phyloP scores from a whole-genome alignment of 2,888 invertebrate species.

The Cerastis rubricosa region DNA sequence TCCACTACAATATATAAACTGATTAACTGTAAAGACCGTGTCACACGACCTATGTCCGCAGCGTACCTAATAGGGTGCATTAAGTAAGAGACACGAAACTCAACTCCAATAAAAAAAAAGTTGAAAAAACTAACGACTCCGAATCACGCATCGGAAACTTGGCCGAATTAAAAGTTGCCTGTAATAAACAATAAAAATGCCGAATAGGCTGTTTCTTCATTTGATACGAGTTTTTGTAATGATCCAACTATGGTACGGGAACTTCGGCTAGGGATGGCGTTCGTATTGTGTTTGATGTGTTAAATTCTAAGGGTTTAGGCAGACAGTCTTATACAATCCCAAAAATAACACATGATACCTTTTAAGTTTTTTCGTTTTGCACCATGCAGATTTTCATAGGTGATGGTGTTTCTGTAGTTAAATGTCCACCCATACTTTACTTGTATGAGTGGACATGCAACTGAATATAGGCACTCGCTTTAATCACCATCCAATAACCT shows the following conservation, averaged over 20 bases:
- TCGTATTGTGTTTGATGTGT: slow-evolving; percentile 59
- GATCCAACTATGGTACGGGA: slow-evolving; percentile 73
- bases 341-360: background rate
- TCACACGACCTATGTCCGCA: slow-evolving; percentile 76
- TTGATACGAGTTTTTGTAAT: slow-evolving; percentile 82
- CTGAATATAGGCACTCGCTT: background rate
- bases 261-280: slow-evolving; percentile 65
- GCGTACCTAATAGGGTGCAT: slow-evolving; percentile 83
- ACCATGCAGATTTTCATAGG: background rate
- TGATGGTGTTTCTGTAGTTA: background rate
- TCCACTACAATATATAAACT: slow-evolving; percentile 65
- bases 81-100: slow-evolving; percentile 85
- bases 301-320: slow-evolving; percentile 50
- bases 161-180: slow-evolving; percentile 89
- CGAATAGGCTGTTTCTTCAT: slow-evolving; percentile 81
- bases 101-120: slow-evolving; percentile 83
- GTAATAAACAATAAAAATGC: slow-evolving; percentile 89
- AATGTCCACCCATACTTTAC: no score
- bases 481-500: background rate
- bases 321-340: slow-evolving; percentile 4
- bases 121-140: slow-evolving; percentile 87
- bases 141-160: slow-evolving; percentile 88
- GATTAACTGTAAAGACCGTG: slow-evolving; percentile 70
- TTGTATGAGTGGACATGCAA: no score
- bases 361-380: background rate